Conservation (phyloP, 2,797 vertebrate genomes). For the Meriones psammophilus region DNA sequence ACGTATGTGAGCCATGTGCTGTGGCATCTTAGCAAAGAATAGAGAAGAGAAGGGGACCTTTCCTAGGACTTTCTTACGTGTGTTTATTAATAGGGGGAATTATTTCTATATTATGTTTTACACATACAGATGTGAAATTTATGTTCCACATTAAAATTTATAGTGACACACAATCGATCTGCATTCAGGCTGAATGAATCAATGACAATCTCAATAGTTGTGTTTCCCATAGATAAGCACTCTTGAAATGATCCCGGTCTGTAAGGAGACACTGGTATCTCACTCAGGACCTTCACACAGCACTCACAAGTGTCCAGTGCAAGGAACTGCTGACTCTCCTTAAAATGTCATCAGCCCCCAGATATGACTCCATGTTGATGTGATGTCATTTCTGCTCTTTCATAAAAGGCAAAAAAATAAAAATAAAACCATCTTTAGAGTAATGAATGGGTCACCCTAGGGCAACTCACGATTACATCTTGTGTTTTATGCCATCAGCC, state of each 20-base stretch:
- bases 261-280: background rate
- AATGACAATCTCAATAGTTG: background rate
- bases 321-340: background rate
- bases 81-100: background rate
- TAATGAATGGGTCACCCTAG: background rate
- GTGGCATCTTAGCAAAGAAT: background rate
- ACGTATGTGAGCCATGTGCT: background rate
- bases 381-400: conserved; percentile 26
- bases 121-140: background rate
- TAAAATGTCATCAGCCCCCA: background rate
- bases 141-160: conserved; percentile 14
- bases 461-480: background rate
- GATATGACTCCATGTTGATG: background rate
- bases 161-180: background rate
- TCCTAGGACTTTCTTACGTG: background rate
- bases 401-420: conserved; percentile 19
- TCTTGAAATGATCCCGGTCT: background rate
- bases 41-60: background rate
- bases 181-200: background rate
- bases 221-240: background rate
- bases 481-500: background rate
- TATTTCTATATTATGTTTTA: conserved; percentile 30
- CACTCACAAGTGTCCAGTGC: background rate
- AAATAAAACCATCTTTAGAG: background rate
- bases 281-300: background rate